Evolutionary conservation across 1,140 invertebrate species (phyloP).

Genomic region (Drosophila obscura): DNA sequence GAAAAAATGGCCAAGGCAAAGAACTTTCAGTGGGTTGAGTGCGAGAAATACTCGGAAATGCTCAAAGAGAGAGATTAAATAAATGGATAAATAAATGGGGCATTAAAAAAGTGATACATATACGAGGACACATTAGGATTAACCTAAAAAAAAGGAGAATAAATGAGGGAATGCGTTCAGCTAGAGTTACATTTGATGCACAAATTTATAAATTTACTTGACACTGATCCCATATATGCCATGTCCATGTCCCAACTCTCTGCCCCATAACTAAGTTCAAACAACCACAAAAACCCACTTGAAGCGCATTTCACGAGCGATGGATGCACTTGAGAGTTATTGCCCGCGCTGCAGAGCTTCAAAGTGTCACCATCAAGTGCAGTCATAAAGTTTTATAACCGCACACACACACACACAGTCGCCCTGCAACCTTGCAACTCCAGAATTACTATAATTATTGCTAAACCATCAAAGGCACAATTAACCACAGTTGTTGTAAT

Average conservation of each 20-base stretch:
- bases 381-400: constrained; percentile 41
- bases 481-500: constrained; percentile 40
- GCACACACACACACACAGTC: constrained; percentile 4
- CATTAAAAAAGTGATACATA: too few relatives aligned
- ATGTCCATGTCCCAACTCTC: too few relatives aligned
- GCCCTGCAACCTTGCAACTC: not conserved
- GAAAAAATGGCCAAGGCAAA: too few relatives aligned
- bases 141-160: too few relatives aligned
- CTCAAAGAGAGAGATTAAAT: too few relatives aligned
- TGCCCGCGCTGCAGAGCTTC: not conserved
- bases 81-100: too few relatives aligned
- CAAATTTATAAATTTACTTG: not conserved
- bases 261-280: not conserved
- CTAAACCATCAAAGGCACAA: constrained; percentile 35
- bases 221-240: too few relatives aligned
- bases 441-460: constrained; percentile 21
- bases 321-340: constrained; percentile 23
- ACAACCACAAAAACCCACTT: constrained; percentile 1
- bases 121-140: too few relatives aligned
- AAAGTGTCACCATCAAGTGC: constrained; percentile 17
- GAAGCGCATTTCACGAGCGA: not conserved
- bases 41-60: too few relatives aligned
- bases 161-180: too few relatives aligned
- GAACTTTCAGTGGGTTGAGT: too few relatives aligned
- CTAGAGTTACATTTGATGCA: too few relatives aligned